Percentiles rank a stretch among this genome's conserved stretches.
Conservation (phyloP, 2,888 invertebrate species). For the Dryocosmus kuriphilus region DNA sequence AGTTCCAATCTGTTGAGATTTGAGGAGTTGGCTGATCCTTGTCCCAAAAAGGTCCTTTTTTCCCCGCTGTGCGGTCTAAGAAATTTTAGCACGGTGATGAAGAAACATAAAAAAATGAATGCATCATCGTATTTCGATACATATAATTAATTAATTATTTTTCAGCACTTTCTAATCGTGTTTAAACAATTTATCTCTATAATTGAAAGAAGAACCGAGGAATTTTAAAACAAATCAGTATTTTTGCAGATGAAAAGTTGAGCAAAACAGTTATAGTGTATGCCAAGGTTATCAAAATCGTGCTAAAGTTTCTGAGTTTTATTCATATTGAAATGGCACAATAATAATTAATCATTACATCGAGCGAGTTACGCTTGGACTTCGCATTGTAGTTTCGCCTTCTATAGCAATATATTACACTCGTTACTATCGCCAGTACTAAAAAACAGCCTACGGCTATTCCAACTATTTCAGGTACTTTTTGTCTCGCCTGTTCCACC, state of each 20-base stretch:
- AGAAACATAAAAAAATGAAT: neutral
- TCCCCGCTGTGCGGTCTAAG: too few relatives aligned
- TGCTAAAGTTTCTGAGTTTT: conserved; percentile 34
- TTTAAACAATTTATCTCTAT: conserved; percentile 20
- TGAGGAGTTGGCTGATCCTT: too few relatives aligned
- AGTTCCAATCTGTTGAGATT: too few relatives aligned
- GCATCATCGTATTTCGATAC: neutral
- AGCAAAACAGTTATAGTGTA: conserved; percentile 18
- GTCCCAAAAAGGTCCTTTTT: too few relatives aligned
- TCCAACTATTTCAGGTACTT: conserved; percentile 71
- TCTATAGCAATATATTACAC: conserved; percentile 65
- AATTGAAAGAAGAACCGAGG: conserved; percentile 44
- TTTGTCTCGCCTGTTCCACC: conserved; percentile 67
- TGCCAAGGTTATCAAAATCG: conserved; percentile 29
- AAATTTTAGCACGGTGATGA: neutral
- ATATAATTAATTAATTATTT: neutral
- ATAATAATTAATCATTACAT: conserved; percentile 58
- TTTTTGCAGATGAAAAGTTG: conserved; percentile 41
- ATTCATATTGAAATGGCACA: conserved; percentile 28
- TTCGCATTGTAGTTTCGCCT: conserved; percentile 65
- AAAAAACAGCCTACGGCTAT: conserved; percentile 66
- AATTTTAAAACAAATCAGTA: conserved; percentile 34
- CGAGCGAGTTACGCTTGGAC: conserved; percentile 65
- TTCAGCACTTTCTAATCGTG: neutral
- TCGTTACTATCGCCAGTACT: conserved; percentile 63